Percentiles rank a stretch among this genome's conserved stretches.
phyloP scores from a whole-genome alignment of 2,113 vertebrate species.

The Tychaedon coryphoeus region DNA sequence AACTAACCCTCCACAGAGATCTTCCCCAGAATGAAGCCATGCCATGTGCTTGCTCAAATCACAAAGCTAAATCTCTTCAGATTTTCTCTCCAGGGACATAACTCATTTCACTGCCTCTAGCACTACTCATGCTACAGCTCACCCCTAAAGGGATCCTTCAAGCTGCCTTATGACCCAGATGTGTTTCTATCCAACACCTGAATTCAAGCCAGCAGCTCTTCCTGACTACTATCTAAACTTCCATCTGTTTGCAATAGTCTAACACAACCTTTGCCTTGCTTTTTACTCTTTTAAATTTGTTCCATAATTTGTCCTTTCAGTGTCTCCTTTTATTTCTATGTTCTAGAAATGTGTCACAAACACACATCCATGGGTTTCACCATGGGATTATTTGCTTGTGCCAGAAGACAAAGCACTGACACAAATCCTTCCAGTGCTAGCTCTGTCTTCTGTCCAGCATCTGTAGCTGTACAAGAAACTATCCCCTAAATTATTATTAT shows the following conservation, averaged over 20 bases:
- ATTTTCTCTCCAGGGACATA: not conserved
- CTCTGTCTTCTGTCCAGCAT: not conserved
- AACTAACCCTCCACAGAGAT: not conserved
- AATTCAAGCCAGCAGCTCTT: not conserved
- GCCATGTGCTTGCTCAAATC: slow-evolving; percentile 3
- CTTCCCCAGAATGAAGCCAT: not conserved
- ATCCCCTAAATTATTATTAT: not conserved
- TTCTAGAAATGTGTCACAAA: not conserved
- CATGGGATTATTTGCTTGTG: not conserved
- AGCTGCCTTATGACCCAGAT: slow-evolving; percentile 18
- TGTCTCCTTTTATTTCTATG: not conserved
- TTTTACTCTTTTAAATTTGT: not conserved
- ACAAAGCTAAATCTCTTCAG: not conserved
- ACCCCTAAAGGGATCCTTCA: not conserved
- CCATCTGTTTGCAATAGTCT: slow-evolving; percentile 33
- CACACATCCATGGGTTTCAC: not conserved
- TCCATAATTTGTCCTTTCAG: not conserved
- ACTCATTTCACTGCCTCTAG: not conserved
- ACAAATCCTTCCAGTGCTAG: not conserved
- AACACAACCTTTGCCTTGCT: slow-evolving; percentile 18
- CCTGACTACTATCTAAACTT: not conserved
- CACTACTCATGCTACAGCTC: not conserved
- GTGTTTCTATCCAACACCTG: not conserved
- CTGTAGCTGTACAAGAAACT: not conserved
- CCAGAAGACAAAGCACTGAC: not conserved